Evolutionary conservation across 1,140 invertebrate species (phyloP).

Genomic region (Drosophila elegans): DNA sequence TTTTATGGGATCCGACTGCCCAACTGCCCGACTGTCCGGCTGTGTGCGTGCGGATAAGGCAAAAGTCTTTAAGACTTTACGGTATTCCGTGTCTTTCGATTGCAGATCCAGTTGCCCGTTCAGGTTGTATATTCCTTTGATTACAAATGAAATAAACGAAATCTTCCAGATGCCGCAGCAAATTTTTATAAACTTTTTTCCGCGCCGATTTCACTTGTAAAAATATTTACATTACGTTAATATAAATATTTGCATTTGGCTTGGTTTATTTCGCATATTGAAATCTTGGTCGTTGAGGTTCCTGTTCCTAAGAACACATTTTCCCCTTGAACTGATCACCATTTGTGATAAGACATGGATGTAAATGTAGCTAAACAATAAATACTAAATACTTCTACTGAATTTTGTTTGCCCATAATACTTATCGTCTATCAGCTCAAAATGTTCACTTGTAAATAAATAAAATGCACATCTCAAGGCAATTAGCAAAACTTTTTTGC

Average conservation of each 20-base stretch:
- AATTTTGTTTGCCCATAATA: neutral
- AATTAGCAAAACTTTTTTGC: constrained; percentile 4
- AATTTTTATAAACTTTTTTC: constrained; percentile 77
- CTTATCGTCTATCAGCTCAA: constrained; percentile 1
- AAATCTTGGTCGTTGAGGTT: constrained; percentile 3
- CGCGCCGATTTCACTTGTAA: constrained; percentile 62
- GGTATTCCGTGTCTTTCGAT: constrained; percentile 49
- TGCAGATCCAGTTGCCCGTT: constrained; percentile 28
- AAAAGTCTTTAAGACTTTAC: constrained; percentile 66
- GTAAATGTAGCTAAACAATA: neutral
- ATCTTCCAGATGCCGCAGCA: constrained; percentile 71
- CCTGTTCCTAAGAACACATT: neutral
- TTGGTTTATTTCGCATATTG: constrained; percentile 21
- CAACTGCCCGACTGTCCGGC: constrained; percentile 6
- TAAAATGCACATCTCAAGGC: constrained; percentile 7
- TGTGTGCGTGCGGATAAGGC: constrained; percentile 18
- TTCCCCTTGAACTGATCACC: constrained; percentile 7
- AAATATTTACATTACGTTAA: constrained; percentile 76
- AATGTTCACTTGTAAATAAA: neutral
- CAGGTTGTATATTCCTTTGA: constrained; percentile 66
- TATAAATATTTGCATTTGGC: constrained; percentile 68
- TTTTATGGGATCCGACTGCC: constrained; percentile 39
- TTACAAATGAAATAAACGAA: constrained; percentile 82
- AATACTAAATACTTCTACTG: neutral
- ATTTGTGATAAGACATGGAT: neutral